These are phyloP conservation scores for Horisme vitalbata DNA, from an alignment of 2,888 invertebrate genomes.

Conservation along the genomic window DNA sequence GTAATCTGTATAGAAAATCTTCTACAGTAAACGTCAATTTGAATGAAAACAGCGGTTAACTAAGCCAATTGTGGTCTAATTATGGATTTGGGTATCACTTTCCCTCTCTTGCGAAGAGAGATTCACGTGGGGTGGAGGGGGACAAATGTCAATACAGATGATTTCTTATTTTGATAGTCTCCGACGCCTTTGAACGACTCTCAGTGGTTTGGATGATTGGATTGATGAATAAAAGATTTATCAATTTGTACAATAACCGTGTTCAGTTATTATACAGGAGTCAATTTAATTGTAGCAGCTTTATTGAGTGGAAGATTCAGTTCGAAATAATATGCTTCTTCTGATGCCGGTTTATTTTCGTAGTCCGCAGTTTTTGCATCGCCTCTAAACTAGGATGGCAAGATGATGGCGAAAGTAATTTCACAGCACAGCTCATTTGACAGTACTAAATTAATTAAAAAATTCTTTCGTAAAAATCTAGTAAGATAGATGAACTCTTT, in stretches of 20 bases:
- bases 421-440: too few relatives aligned
- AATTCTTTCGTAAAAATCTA: too few relatives aligned
- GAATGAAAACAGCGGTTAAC: slow-evolving; percentile 66
- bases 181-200: slow-evolving; percentile 72
- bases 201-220: slow-evolving; percentile 73
- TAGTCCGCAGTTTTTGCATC: too few relatives aligned
- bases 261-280: slow-evolving; percentile 65
- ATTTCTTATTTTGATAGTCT: slow-evolving; percentile 61
- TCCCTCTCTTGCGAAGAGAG: slow-evolving; percentile 36
- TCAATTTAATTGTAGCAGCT: slow-evolving; percentile 57
- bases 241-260: slow-evolving; percentile 74
- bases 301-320: slow-evolving; percentile 36
- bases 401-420: too few relatives aligned
- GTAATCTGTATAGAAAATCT: slow-evolving; percentile 28
- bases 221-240: slow-evolving; percentile 77
- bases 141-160: slow-evolving; percentile 38
- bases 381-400: too few relatives aligned
- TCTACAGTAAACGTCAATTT: slow-evolving; percentile 40
- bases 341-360: too few relatives aligned
- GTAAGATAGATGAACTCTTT: too few relatives aligned
- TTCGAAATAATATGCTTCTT: too few relatives aligned
- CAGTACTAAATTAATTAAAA: too few relatives aligned
- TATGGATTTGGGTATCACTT: slow-evolving; percentile 43
- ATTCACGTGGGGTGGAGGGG: slow-evolving; percentile 34
- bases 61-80: slow-evolving; percentile 69